Base-by-base conservation (phyloP, 2,797 vertebrate genomes). In the Silurus aristotelis region DNA sequence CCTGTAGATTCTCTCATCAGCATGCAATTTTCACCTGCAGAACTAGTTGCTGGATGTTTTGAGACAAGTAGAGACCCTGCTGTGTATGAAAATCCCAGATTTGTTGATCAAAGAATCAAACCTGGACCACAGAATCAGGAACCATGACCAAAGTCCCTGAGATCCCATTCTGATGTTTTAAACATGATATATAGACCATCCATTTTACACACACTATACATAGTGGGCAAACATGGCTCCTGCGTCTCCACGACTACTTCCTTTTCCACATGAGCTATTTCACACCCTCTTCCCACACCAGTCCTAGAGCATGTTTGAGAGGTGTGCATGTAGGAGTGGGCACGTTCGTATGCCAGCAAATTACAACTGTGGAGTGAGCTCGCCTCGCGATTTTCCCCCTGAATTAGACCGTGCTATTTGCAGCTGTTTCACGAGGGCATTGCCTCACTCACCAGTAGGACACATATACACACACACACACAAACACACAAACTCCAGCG, bases 331-430 rank as follows among this genome's bases (percentile, higher is more conserved):
- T 71, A 58, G 43, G 63, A 5, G 78, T 61, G 77, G 72, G 82
- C 52, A 13, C 43, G 13, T 75, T 80, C 55, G 20, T 61, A 52
- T 64, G 70, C 67, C 78, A 56, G 77, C 70, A 83, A 87, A 84
- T 84, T 77, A 87, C 75, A 84, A 86, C 85, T 83, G 83, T 55
- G 56, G 25, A 25, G 27, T n/a, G 43, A 83, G 66, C 66, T 76
- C 5, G 43, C 81, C 64, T 81, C 15, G 3, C 5, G 56, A 79
- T 80, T 82, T 66, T 66, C 78, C 48, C 48, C 75, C 72, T 55
- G 61, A 87, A 87, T 87, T 82, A 87, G 66, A 83, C 82, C 38
- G 10, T 76, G 84, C 72, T 86, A 80, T 86, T 83, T 83, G 84
- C 86, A 89, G 86, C 85, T 87, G 85, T 14, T 73, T 55, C 27